Percentiles rank a stretch among this genome's conserved stretches.
Conservation (phyloP, 2,888 invertebrate species). For the Orgyia antiqua region DNA sequence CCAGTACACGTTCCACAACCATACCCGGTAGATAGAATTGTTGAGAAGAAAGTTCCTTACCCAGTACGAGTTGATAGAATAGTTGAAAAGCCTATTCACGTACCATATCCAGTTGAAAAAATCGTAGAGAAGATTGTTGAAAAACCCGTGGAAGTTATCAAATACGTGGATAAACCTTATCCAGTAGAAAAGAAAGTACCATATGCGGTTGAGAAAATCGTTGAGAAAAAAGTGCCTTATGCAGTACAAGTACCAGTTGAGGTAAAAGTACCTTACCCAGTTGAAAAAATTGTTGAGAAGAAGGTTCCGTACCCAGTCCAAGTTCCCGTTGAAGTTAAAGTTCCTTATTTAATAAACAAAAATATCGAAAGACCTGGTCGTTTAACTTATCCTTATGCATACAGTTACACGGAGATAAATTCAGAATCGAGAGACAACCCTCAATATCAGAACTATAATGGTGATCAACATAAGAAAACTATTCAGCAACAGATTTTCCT, state of each 20-base stretch:
- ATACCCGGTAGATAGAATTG: constrained; percentile 72
- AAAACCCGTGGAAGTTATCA: constrained; percentile 72
- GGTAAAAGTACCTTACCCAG: constrained; percentile 65
- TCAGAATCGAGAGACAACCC: constrained; percentile 24
- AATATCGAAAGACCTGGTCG: constrained; percentile 64
- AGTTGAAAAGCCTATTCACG: constrained; percentile 63
- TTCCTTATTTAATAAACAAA: constrained; percentile 63
- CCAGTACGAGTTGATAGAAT: constrained; percentile 63
- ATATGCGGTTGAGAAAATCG: constrained; percentile 66
- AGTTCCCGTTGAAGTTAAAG: constrained; percentile 70
- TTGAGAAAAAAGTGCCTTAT: constrained; percentile 75
- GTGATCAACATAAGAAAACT: constrained; percentile 13
- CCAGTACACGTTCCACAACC: constrained; percentile 57
- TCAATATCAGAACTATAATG: constrained; percentile 22
- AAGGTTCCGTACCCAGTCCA: constrained; percentile 77
- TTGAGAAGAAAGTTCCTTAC: constrained; percentile 68
- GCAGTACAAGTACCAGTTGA: constrained; percentile 76
- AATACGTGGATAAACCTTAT: constrained; percentile 65
- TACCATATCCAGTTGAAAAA: constrained; percentile 71
- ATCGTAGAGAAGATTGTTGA: constrained; percentile 76
- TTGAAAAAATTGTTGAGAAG: constrained; percentile 62
- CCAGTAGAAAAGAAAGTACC: constrained; percentile 67
- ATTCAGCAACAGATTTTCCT: constrained; percentile 16
- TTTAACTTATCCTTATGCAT: constrained; percentile 27
- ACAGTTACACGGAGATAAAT: constrained; percentile 13